Conservation (phyloP, 2,888 invertebrate species). For the Microplitis manilae region DNA sequence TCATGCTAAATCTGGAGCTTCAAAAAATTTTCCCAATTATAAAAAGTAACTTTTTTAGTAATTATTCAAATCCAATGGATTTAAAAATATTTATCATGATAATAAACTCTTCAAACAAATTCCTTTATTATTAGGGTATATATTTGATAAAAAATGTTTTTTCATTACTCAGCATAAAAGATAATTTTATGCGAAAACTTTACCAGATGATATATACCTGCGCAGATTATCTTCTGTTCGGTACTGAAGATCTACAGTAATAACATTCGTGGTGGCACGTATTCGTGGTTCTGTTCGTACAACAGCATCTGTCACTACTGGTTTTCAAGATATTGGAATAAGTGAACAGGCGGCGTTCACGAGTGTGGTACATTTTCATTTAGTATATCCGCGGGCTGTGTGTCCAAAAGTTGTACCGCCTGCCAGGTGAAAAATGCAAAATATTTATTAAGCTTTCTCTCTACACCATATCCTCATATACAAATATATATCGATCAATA, state of each 20-base stretch:
- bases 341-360: conserved; percentile 43
- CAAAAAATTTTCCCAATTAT: neutral
- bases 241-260: conserved; percentile 18
- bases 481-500: neutral
- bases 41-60: neutral
- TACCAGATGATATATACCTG: conserved; percentile 5
- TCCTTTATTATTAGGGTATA: neutral
- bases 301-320: conserved; percentile 53
- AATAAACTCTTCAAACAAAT: too few relatives aligned
- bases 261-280: conserved; percentile 51
- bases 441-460: conserved; percentile 18
- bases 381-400: conserved; percentile 32
- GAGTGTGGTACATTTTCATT: conserved; percentile 48
- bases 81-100: too few relatives aligned
- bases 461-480: neutral
- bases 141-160: neutral
- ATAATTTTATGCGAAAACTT: conserved; percentile 17
- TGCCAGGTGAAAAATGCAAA: conserved; percentile 35
- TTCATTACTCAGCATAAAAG: neutral
- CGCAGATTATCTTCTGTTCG: neutral
- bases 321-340: conserved; percentile 48
- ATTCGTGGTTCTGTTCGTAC: conserved; percentile 47
- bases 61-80: too few relatives aligned
- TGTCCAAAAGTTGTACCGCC: conserved; percentile 28
- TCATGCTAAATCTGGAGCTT: neutral